phyloP scores from a whole-genome alignment of 2,113 vertebrate genomes.

The Microtus ochrogaster region DNA sequence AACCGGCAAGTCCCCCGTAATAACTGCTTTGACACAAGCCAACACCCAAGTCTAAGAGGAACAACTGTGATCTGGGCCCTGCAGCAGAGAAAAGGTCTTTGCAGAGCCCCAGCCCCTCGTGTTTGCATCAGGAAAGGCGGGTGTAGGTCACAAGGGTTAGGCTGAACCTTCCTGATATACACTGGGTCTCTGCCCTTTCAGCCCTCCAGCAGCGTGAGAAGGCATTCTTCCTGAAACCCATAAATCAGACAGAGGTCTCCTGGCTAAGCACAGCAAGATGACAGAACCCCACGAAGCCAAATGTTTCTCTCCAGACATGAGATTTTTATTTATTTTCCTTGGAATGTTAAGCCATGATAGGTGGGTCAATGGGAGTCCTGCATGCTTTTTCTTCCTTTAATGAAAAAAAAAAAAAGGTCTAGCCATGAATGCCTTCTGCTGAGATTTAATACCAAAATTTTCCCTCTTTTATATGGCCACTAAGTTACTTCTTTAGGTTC shows the following conservation, averaged over 20 bases:
- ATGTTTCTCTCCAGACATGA: conserved; percentile 72
- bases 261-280: conserved; percentile 56
- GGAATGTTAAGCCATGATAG: conserved; percentile 65
- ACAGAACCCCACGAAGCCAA: conserved; percentile 60
- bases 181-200: conserved; percentile 45
- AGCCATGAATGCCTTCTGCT: conserved; percentile 56
- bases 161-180: conserved; percentile 69
- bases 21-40: conserved; percentile 52
- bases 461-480: conserved; percentile 59
- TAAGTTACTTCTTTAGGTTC: conserved; percentile 79
- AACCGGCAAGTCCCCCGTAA: background rate
- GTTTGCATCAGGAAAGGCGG: conserved; percentile 77
- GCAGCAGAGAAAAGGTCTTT: background rate
- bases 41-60: conserved; percentile 40
- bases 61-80: background rate
- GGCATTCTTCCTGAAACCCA: conserved; percentile 70
- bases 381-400: conserved; percentile 27
- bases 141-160: conserved; percentile 75
- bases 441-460: conserved; percentile 71
- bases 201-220: conserved; percentile 52
- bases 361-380: conserved; percentile 65
- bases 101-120: background rate
- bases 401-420: conserved; percentile 52
- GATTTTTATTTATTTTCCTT: conserved; percentile 82
- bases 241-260: conserved; percentile 73